A percentile compares a stretch with the other conserved stretches of the same genome.
Evolutionary conservation across 35 echinoderm and acorn worm genomes (phyloP).

Genomic region (Heliocidaris erythrogramma): DNA sequence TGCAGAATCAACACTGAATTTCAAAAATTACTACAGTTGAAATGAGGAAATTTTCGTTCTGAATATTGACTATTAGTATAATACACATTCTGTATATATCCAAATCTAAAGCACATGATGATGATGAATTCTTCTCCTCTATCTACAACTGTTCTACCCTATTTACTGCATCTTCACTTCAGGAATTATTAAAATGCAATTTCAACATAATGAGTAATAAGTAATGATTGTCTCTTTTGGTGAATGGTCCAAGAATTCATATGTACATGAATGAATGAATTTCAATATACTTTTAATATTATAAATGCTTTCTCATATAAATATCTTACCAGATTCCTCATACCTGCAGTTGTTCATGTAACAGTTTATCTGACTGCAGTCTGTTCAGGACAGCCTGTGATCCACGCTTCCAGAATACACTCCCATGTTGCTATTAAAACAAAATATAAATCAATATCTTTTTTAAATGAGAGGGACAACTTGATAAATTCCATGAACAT

Average conservation of each 20-base stretch:
- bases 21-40: not conserved
- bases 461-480: not conserved
- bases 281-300: no score
- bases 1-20: not conserved
- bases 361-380: slow-evolving; percentile 56
- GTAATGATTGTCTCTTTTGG: not conserved
- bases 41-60: not conserved
- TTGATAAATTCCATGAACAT: not conserved
- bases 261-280: no score
- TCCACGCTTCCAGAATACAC: slow-evolving; percentile 87
- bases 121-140: no score
- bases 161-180: not conserved
- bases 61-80: not conserved
- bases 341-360: slow-evolving; percentile 87
- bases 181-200: not conserved
- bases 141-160: no score
- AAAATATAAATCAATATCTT: not conserved
- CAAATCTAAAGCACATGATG: not conserved
- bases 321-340: not conserved
- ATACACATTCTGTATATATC: not conserved
- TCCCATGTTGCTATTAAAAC: slow-evolving; percentile 91
- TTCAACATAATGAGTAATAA: not conserved
- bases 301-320: no score
- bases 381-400: slow-evolving; percentile 52
- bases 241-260: not conserved